Base-by-base conservation (phyloP, 2,888 invertebrate genomes). In the Drosophila nr. perissopoda region DNA sequence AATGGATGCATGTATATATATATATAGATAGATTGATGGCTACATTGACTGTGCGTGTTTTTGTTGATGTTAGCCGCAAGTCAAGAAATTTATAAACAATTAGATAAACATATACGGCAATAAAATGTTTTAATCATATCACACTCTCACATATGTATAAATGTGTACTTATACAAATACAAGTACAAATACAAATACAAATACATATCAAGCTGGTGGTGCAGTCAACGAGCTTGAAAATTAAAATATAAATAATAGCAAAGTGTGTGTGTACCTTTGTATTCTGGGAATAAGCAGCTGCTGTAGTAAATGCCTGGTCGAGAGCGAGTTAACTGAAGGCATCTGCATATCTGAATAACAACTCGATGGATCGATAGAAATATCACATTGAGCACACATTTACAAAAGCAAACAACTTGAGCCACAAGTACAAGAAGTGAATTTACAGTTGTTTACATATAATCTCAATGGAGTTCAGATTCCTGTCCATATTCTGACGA, bases 61-160 rank as follows among this genome's bases (percentile, higher is more conserved):
- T 49, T 59, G 36, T 54, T 59, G 36, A 48, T 34, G 36, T 45
- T 78, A 34, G 75, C 71, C 80, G 57, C 76, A 80, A 78, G 80
- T 78, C 77, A 78, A 80, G 71, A 68, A 68, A 80, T 76, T 80
- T 71, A 76, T 78, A 63, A 80, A 68, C 78, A 78, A 80, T 80
- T 78, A 76, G 67, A 65, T 76, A 68, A 71, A 68, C 71, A 64
- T 71, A 38, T 57, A n/a, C 16, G 63, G 48, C 59, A 74, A 69
- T 74, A 61, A 73, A 57, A 63, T 74, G 53, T 61, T 73, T 59
- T 18, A 66, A 64, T 18, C 29, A 60, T 34, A 49, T 57, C 29
- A 29, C 29, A 11, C 29, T 13, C 36, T 34, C 34, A 18, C 10
- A 27, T 6, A 18, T 13, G 16, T 4, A 29, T 8, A 27, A n/a